A percentile compares a stretch with the other conserved stretches of the same genome.
Conservation (phyloP, 2,888 invertebrate genomes). For the Melipona beecheii region DNA sequence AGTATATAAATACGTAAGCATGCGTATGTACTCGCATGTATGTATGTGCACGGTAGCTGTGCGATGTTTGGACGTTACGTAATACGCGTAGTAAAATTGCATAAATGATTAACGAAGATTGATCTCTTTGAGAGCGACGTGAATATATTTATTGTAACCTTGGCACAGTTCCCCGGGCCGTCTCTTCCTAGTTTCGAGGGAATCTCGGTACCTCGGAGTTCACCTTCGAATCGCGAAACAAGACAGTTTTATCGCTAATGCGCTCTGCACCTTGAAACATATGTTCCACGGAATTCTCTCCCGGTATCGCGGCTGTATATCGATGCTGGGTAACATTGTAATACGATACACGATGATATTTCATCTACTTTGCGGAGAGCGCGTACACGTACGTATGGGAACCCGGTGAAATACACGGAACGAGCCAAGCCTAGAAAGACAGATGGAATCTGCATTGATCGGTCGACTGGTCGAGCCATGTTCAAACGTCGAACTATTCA, state of each 20-base stretch:
- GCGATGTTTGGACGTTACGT: neutral
- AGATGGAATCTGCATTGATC: slow-evolving; percentile 20
- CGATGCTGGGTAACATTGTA: slow-evolving; percentile 38
- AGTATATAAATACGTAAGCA: neutral
- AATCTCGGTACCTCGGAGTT: slow-evolving; percentile 6
- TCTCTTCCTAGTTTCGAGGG: slow-evolving; percentile 41
- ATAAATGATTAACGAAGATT: slow-evolving; percentile 40
- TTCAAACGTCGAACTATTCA: neutral
- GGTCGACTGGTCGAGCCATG: neutral
- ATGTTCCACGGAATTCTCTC: slow-evolving; percentile 8
- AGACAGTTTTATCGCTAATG: slow-evolving; percentile 47
- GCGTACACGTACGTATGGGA: slow-evolving; percentile 2
- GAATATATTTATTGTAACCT: slow-evolving; percentile 44
- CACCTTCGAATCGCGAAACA: slow-evolving; percentile 6
- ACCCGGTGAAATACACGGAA: neutral
- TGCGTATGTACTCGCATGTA: no score
- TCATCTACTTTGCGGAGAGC: slow-evolving; percentile 22
- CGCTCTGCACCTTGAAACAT: slow-evolving; percentile 19
- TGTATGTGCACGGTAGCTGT: no score
- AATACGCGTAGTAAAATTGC: neutral
- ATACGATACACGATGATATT: slow-evolving; percentile 40
- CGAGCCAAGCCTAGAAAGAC: neutral
- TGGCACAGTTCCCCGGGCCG: slow-evolving; percentile 39
- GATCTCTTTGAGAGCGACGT: slow-evolving; percentile 18
- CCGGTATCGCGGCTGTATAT: slow-evolving; percentile 19